Base-by-base conservation (phyloP, 2,113 vertebrate genomes). In the Neoarius graeffei region DNA sequence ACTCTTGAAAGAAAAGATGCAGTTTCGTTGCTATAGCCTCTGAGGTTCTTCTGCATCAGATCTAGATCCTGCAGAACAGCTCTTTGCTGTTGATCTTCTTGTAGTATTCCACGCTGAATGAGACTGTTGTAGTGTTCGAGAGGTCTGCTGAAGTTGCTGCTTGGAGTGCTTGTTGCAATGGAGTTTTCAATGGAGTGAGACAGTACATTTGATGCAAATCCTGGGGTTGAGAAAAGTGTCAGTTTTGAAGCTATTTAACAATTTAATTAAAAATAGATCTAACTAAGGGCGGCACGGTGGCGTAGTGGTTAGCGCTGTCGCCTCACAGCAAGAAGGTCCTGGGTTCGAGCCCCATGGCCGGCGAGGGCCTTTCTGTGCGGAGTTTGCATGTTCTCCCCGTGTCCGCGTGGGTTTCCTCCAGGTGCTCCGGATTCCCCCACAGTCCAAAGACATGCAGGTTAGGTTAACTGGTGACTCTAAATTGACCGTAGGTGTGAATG, bases 41-140 rank as follows among this genome's bases (percentile, higher is more conserved):
- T 77, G 17, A 96, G 91, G 1, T 88, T 92, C 85, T 93, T 94
- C 80, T 93, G 95, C 84, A 96, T 90, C 88, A 92, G 84, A 42
- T 96, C 95, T 89, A 96, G 91, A 0, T 87, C 93, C 73, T 94
- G 86, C 87, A 96, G 30, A 81, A 94, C 95, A 0, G 90, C 86
- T 89, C 66, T 94, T 92, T 96, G 95, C 23, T 95, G 94, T 35
- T 91, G 90, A 52, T 96, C 95, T 73, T 95, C 94, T 74, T 93
- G 92, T 88, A 96, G 91, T 0, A 66, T 60, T 50, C 94, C 94
- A 9, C 90, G 92, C 60, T 90, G 74, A 81, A 95, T 92, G 14
- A 96, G 91, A 81, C 91, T 87, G 80, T 7, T 82, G 92, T 95
- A 96, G 87, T 95, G 95, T 23, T 95, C 93, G 89, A 95, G 74